phyloP scores from a whole-genome alignment of 1,140 invertebrate genomes.

The Drosophila quadrilineata region DNA sequence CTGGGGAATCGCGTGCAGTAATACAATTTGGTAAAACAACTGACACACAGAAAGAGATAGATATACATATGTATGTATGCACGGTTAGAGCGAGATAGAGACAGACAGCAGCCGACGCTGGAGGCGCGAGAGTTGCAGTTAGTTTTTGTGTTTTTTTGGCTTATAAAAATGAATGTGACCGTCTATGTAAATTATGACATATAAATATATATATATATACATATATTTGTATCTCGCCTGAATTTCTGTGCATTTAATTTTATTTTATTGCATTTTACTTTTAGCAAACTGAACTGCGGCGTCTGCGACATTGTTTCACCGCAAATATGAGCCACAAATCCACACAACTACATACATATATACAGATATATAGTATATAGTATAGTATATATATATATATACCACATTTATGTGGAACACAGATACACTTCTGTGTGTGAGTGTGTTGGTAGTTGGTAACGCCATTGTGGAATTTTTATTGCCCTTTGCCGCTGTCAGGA shows the following conservation, averaged over 20 bases:
- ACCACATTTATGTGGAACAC: too few species aligned
- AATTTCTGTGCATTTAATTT: slow-evolving; percentile 67
- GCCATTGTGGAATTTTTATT: slow-evolving; percentile 76
- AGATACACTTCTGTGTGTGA: slow-evolving; percentile 12
- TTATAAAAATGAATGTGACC: slow-evolving; percentile 32
- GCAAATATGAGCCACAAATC: slow-evolving; percentile 50
- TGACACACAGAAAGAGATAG: slow-evolving; percentile 3
- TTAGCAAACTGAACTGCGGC: slow-evolving; percentile 33
- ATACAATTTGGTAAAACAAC: slow-evolving; percentile 62
- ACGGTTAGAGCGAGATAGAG: not conserved
- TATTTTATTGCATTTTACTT: slow-evolving; percentile 66
- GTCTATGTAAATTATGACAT: slow-evolving; percentile 40
- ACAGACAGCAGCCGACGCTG: slow-evolving; percentile 8
- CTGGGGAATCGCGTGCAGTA: slow-evolving; percentile 72
- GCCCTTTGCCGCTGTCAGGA: slow-evolving; percentile 58
- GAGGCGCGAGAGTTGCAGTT: slow-evolving; percentile 16
- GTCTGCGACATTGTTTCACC: slow-evolving; percentile 60
- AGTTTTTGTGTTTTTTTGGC: slow-evolving; percentile 1
- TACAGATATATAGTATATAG: too few species aligned
- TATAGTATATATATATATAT: slow-evolving; percentile 6
- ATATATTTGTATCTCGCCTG: slow-evolving; percentile 5
- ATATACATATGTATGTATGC: too few species aligned
- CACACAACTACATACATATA: slow-evolving; percentile 25
- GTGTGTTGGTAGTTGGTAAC: slow-evolving; percentile 46
- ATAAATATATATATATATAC: slow-evolving; percentile 16